Evolutionary conservation across 2,888 invertebrate genomes (phyloP), one percentile per base, ranked within the genome.

Genomic region (Philopedon plagiatum): DNA sequence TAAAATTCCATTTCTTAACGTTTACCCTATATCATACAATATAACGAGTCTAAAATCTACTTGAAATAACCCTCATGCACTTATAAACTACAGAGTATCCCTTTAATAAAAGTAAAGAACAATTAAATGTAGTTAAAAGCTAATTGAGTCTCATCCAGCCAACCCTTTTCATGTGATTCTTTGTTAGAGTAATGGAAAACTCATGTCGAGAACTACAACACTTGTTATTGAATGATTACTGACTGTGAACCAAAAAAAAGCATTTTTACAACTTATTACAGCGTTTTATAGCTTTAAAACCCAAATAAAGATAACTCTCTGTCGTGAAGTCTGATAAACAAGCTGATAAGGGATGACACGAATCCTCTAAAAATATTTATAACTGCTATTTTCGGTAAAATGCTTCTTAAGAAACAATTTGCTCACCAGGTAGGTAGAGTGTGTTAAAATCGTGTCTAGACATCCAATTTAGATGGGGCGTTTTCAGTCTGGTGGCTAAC

Each of bases 351-450:
- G 51, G 49, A 51, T 51, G 49, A 46, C 11, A 46, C 21, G 21
- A 11, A 41, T 44, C 13, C 21, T 23, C 21, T 13, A 2, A 13
- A 15, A 15, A 0, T 54, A 54, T 29, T 8, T 5, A 15, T 29
- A 54, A n/a, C 9, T 54, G 51, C 15, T 54, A 29, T 54, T 54
- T 54, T 54, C 2, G 29, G 51, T 54, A 29, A 54, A 54, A 29
- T 54, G 21, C 29, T 2, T 32, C 29, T 29, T 8, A 32, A 1
- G 9, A 8, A 29, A 15, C 11, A 51, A 21, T 51, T 51, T 1
- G 5, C 15, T 0, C n/a, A 49, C 15, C 29, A 29, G 51, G 29
- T 29, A 49, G 37, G 37, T 9, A 46, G 46, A 11, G 46, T 21
- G 29, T 4, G n/a, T 46, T 21, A 21, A 26, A 13, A 49, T n/a